Base-by-base conservation (phyloP, 2,888 invertebrate genomes). In the Andrena trimmerana region DNA sequence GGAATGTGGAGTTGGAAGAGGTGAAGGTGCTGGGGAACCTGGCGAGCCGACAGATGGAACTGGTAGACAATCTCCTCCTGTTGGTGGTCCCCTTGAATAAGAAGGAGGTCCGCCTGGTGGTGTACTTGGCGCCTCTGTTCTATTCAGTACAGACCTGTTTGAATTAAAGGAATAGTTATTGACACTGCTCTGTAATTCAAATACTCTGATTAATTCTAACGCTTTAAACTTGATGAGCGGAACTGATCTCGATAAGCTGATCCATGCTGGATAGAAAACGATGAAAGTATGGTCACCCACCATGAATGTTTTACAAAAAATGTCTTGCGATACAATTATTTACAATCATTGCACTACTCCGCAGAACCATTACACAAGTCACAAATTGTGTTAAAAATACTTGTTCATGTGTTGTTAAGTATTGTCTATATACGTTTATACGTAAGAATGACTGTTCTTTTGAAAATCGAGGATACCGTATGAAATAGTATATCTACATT, bases 1-100 rank as follows among this genome's bases (percentile, higher is more conserved):
- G 83, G 97, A 97, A 90, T 96, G 96, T 42, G 96, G 96, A 87
- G 97, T 96, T 74, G 97, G 96, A 82, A 96, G 94, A 24, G 97
- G 97, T 50, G 97, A 96, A 4, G 96, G 96, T 71, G 96, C 95
- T 74, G 96, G 95, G 84, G 97, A 96, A 81, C 96, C 95, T 76
- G 97, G 96, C 77, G 93, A 93, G 65, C 94, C 94, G 29, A 94
- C 94, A 65, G 94, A 94, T 42, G 94, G 93, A 60, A 94, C 94
- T 36, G 93, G 93, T 78, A 92, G 81, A 86, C 93, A 93, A 87
- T 93, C 94, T 67, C 93, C 94, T 65, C 92, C 93, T 16, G 94
- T 94, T 31, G 93, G 93, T 67, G 93, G 95, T 29, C 96, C 96
- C 77, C 96, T 95, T 27, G 96, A 95, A 91, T 96, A 96, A 50